phyloP scores from a whole-genome alignment of 2,888 invertebrate species.

The Drosophila austrosaltans region DNA sequence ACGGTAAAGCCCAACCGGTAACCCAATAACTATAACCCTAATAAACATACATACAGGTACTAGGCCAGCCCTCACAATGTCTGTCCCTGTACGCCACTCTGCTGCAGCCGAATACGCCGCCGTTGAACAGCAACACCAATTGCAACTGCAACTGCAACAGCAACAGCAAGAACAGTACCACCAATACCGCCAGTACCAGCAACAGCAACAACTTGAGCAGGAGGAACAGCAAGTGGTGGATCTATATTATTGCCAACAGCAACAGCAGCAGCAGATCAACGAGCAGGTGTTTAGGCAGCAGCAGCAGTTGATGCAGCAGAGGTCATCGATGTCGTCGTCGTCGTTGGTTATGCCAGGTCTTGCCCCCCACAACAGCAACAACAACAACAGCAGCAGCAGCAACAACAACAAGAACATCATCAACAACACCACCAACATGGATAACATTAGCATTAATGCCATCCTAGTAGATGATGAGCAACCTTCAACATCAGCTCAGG shows the following conservation, averaged over 20 bases:
- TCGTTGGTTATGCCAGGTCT: conserved; percentile 70
- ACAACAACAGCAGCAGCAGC: conserved; percentile 37
- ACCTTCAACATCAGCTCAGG: conserved; percentile 70
- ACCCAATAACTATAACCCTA: conserved; percentile 45
- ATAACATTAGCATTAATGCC: conserved; percentile 66
- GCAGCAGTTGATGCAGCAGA: conserved; percentile 83
- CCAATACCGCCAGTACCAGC: conserved; percentile 41
- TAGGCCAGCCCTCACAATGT: conserved; percentile 85
- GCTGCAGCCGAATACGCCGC: conserved; percentile 83
- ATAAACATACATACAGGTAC: conserved; percentile 80
- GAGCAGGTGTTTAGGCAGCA: conserved; percentile 74
- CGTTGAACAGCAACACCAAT: conserved; percentile 81
- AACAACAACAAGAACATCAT: conserved; percentile 35
- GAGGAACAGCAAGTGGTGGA: conserved; percentile 37
- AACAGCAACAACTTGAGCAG: conserved; percentile 47
- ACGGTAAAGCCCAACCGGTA: conserved; percentile 13
- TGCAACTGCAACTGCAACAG: conserved; percentile 57
- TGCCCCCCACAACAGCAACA: conserved; percentile 46
- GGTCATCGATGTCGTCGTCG: conserved; percentile 82
- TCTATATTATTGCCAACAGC: conserved; percentile 72
- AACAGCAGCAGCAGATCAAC: conserved; percentile 49
- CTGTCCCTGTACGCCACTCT: conserved; percentile 84
- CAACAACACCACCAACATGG: conserved; percentile 57
- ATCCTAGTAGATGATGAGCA: conserved; percentile 69
- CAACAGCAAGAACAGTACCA: conserved; percentile 51